These are phyloP conservation scores for Mobula birostris DNA, from an alignment of 2,113 vertebrate species.

Conservation along the genomic window DNA sequence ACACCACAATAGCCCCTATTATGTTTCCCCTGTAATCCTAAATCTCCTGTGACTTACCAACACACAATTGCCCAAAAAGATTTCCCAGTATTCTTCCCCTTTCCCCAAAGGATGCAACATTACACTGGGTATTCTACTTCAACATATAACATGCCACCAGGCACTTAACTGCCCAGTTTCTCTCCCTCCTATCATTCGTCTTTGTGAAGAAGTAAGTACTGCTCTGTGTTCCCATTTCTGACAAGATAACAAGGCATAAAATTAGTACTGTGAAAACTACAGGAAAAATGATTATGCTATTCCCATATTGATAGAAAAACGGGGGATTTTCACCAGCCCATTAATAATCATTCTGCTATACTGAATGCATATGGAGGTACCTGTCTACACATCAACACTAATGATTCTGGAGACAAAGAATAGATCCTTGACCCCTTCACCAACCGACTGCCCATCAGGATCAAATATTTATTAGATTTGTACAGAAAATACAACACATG, in stretches of 20 bases:
- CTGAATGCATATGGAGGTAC: neutral
- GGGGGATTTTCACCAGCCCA: neutral
- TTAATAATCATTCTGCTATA: neutral
- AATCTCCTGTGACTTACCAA: too few species aligned
- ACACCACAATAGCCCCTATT: too few species aligned
- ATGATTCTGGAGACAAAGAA: neutral
- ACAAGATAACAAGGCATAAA: neutral
- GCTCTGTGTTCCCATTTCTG: constrained; percentile 15
- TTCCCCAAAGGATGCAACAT: too few species aligned
- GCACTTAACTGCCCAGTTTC: neutral
- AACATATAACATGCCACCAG: neutral
- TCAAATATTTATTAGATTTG: neutral
- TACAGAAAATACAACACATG: neutral
- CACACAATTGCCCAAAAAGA: too few species aligned
- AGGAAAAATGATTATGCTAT: neutral
- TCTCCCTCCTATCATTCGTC: neutral
- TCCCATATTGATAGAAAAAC: neutral
- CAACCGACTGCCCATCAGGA: neutral
- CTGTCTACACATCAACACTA: neutral
- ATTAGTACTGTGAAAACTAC: neutral
- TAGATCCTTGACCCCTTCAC: neutral
- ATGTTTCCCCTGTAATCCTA: too few species aligned
- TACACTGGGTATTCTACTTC: neutral
- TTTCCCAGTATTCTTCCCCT: too few species aligned
- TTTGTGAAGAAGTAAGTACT: neutral